A percentile compares a stretch with the other conserved stretches of the same genome.
Evolutionary conservation across 2,113 vertebrate species (phyloP).

Genomic region (Laticauda laticaudata): DNA sequence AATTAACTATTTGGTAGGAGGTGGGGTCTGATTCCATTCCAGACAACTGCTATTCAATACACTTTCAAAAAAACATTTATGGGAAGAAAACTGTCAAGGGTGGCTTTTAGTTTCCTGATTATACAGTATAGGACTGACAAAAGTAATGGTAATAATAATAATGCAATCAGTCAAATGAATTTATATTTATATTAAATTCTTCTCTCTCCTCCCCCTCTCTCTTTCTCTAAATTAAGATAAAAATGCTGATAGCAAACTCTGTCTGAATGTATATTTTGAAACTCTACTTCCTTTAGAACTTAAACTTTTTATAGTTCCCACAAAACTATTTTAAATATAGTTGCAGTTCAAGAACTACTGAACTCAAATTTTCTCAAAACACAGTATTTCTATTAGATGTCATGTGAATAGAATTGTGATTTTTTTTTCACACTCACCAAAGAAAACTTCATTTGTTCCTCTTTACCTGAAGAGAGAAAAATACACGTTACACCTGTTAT

Average conservation of each 20-base stretch:
- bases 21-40: background rate
- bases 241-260: background rate
- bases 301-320: background rate
- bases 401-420: conserved; percentile 40
- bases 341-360: background rate
- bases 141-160: background rate
- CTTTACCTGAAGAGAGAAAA: conserved; percentile 60
- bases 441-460: conserved; percentile 53
- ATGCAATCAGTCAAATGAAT: background rate
- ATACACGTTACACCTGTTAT: conserved; percentile 65
- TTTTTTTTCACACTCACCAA: conserved; percentile 33
- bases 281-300: background rate
- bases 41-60: background rate
- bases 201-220: background rate
- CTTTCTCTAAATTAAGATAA: background rate
- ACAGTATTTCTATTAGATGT: conserved; percentile 22
- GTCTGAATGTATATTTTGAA: background rate
- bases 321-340: conserved; percentile 17
- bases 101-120: background rate
- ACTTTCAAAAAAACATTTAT: background rate
- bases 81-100: background rate
- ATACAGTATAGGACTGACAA: background rate
- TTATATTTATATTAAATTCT: background rate
- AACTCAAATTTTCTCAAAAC: conserved; percentile 10
- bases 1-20: background rate